Percentiles rank a stretch among this genome's conserved stretches.
Evolutionary conservation across 1,140 invertebrate species (phyloP).

Genomic region (Polyergus mexicanus): DNA sequence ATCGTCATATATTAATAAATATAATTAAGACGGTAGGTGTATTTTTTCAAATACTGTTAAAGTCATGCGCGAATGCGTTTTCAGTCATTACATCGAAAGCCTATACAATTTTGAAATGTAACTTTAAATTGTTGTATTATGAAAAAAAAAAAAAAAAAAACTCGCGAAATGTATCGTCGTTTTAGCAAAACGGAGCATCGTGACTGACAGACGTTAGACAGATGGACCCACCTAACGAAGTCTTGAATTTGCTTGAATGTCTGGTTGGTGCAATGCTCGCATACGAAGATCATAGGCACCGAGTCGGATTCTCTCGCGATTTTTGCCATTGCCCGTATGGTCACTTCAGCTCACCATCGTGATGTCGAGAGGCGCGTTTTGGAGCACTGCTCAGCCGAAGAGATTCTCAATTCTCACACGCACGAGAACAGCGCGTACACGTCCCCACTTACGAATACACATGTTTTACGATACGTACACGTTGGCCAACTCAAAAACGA

Average conservation of each 20-base stretch:
- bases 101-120: background rate
- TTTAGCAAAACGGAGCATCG: background rate
- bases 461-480: constrained; percentile 56
- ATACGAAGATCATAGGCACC: constrained; percentile 77
- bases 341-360: constrained; percentile 66
- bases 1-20: background rate
- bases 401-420: background rate
- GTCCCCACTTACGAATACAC: constrained; percentile 56
- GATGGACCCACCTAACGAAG: constrained; percentile 82
- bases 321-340: constrained; percentile 82
- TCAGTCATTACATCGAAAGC: background rate
- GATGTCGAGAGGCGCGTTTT: constrained; percentile 12
- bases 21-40: background rate
- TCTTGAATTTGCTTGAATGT: constrained; percentile 84
- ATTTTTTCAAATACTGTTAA: background rate
- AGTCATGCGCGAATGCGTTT: background rate
- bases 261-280: constrained; percentile 85
- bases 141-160: background rate
- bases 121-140: background rate
- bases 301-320: constrained; percentile 79
- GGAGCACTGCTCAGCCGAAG: constrained; percentile 12
- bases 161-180: background rate
- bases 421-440: constrained; percentile 22
- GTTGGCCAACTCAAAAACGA: constrained; percentile 47
- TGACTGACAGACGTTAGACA: constrained; percentile 14